Evolutionary conservation across 2,888 invertebrate genomes (phyloP), one percentile per base, ranked within the genome.

Genomic region (Schizotus pectinicornis): DNA sequence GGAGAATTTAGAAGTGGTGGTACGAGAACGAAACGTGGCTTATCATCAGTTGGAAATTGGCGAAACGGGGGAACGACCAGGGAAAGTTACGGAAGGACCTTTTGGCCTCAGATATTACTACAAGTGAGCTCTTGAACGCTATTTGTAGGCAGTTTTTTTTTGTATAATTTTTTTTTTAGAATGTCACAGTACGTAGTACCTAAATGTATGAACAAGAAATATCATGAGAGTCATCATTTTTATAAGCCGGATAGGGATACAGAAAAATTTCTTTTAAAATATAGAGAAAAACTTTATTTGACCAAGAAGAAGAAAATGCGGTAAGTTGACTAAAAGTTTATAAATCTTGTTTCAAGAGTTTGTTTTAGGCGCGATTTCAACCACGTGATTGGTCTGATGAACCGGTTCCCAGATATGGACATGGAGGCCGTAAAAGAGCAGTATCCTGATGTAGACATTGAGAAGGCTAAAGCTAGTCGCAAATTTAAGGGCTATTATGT

Each of bases 21-120:
- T 99, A 0, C 84, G 92, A 52, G 99, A 99, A 81, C 84, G 99
- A 62, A 96, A 99, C 77, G 81, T 85, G 65, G 98, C 99, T 0
- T 95, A 93, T 79, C 88, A 91, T 77, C 76, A 89, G 65, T 81
- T 99, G 49, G 98, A 99, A 83, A 94, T 92, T 5, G 96, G 95
- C 0, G 87, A 89, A 74, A 87, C 85, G 56, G 94, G 94, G 2
- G 94, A 94, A 77, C 82, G 91, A 36, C 90, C 91, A 1, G 82
- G 83, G 1, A 83, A 84, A 72, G 72, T 86, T 60, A 84, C 83
- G 11, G 72, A 81, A 0, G 88, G 83, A 75, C 70, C 81, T 9
- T 79, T 92, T 62, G 92, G 92, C 64, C 76, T 88, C 47, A 81
- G 77, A 49, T 83, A 81, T 57, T 82, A 81, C 59, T 84, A 87